Percentiles rank a stretch among this genome's conserved stretches.
phyloP scores from a whole-genome alignment of 2,113 vertebrate species.

The Ophiodon elongatus region DNA sequence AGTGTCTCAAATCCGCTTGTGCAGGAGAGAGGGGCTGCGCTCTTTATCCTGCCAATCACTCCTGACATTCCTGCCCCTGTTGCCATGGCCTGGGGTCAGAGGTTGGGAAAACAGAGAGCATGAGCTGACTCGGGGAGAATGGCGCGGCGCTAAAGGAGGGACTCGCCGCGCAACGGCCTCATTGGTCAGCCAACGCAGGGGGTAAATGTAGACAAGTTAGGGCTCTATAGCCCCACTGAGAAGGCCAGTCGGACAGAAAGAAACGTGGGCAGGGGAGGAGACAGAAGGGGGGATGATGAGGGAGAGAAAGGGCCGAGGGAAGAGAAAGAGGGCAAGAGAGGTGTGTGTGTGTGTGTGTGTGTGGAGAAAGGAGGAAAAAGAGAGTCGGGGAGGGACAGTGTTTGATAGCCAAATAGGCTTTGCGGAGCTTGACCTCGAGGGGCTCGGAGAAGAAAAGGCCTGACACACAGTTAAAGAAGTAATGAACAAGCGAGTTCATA shows the following conservation, averaged over 20 bases:
- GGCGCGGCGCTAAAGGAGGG: constrained; percentile 90
- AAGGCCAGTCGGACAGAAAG: constrained; percentile 79
- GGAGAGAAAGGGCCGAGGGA: constrained; percentile 62
- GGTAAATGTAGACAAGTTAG: constrained; percentile 99
- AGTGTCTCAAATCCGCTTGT: constrained; percentile 99
- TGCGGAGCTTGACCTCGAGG: constrained; percentile 60
- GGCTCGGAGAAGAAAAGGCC: constrained; percentile 48
- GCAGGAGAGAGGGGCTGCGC: constrained; percentile 87
- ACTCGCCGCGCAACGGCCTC: constrained; percentile 83
- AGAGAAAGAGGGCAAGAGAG: constrained; percentile 60
- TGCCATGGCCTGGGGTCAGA: constrained; percentile 98
- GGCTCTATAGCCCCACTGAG: constrained; percentile 92
- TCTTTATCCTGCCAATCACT: constrained; percentile 99
- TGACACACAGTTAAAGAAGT: constrained; percentile 45
- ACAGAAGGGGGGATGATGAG: constrained; percentile 39
- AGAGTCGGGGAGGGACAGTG: constrained; percentile 53
- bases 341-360: constrained; percentile 50
- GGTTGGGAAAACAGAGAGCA: constrained; percentile 98
- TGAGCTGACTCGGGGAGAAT: constrained; percentile 96
- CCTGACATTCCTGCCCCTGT: constrained; percentile 99
- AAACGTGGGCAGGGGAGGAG: constrained; percentile 36
- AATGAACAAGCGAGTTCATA: constrained; percentile 64
- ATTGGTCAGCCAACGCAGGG: constrained; percentile 91
- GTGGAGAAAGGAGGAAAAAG: constrained; percentile 44
- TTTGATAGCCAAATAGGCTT: constrained; percentile 75